Evolutionary conservation across 2,797 vertebrate genomes (phyloP).

Genomic region (Amniataba percoides): DNA sequence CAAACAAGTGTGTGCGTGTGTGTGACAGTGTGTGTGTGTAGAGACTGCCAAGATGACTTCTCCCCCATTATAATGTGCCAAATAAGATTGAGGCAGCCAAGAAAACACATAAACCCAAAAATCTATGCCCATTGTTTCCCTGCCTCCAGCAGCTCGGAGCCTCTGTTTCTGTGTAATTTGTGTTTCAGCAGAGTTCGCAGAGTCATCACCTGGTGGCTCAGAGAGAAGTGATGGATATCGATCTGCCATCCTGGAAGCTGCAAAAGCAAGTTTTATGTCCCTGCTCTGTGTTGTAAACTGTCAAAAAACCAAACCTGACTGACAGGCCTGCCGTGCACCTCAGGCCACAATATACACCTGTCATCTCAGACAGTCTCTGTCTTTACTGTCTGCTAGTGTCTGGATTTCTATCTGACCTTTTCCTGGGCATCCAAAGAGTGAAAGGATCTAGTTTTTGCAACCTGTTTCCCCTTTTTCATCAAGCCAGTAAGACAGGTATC

Average conservation of each 20-base stretch:
- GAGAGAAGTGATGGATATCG: slow-evolving; percentile 44
- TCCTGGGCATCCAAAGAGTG: background rate
- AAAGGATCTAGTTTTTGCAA: slow-evolving; percentile 2
- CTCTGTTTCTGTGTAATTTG: slow-evolving; percentile 27
- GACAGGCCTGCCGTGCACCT: background rate
- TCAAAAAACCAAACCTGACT: slow-evolving; percentile 35
- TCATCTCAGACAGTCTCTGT: slow-evolving; percentile 3
- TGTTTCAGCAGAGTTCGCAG: slow-evolving; percentile 2
- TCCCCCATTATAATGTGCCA: slow-evolving; percentile 28
- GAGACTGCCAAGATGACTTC: slow-evolving; percentile 9
- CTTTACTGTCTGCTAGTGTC: background rate
- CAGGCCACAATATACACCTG: background rate
- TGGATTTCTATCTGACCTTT: background rate
- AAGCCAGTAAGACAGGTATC: background rate
- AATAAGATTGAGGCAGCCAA: slow-evolving; percentile 26
- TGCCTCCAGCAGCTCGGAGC: background rate
- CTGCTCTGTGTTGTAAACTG: slow-evolving; percentile 15
- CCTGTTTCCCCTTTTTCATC: slow-evolving; percentile 1
- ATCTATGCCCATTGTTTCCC: slow-evolving; percentile 20
- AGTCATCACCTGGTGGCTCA: slow-evolving; percentile 5
- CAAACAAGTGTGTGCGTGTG: slow-evolving; percentile 15
- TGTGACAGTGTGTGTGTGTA: slow-evolving; percentile 3
- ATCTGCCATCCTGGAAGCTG: slow-evolving; percentile 19
- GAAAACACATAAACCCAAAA: slow-evolving; percentile 27
- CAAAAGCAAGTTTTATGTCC: slow-evolving; percentile 10